Conservation (phyloP, 1,140 invertebrate genomes). For the Dendroctonus ponderosae region DNA sequence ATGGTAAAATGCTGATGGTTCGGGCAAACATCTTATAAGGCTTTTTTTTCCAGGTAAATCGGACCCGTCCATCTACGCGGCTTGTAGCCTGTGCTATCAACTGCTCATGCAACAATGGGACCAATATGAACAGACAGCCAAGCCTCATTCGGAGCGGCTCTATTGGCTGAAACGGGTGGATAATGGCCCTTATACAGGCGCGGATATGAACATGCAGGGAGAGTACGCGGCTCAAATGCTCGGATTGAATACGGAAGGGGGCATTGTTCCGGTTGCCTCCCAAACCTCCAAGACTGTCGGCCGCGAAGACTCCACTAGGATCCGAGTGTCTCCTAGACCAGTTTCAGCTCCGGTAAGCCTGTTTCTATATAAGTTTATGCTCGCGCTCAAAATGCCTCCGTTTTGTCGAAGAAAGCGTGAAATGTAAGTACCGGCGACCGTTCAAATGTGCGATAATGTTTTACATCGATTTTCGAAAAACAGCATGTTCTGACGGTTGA, state of each 20-base stretch:
- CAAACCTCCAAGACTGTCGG: neutral
- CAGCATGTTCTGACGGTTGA: no score
- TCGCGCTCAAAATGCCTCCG: no score
- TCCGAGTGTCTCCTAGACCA: conserved; percentile 33
- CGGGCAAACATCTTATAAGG: neutral
- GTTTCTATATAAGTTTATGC: no score
- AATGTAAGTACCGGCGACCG: no score
- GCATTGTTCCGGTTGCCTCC: conserved; percentile 28
- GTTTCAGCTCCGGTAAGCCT: conserved; percentile 36
- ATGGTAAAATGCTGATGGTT: no score
- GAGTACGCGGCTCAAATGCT: conserved; percentile 87
- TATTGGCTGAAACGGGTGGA: conserved; percentile 92
- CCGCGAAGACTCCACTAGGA: conserved; percentile 26
- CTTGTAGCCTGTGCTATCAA: conserved; percentile 82
- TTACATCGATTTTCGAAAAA: no score
- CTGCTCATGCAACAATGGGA: conserved; percentile 89
- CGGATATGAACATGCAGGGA: conserved; percentile 84
- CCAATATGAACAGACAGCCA: conserved; percentile 76
- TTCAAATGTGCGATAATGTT: no score
- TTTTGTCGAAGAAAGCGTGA: no score
- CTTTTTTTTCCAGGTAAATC: conserved; percentile 46
- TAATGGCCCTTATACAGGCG: conserved; percentile 82
- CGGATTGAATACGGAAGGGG: conserved; percentile 66
- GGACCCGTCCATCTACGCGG: conserved; percentile 56
- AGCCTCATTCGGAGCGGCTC: conserved; percentile 80